phyloP scores from a whole-genome alignment of 2,797 vertebrate species.

The Pygocentrus nattereri region DNA sequence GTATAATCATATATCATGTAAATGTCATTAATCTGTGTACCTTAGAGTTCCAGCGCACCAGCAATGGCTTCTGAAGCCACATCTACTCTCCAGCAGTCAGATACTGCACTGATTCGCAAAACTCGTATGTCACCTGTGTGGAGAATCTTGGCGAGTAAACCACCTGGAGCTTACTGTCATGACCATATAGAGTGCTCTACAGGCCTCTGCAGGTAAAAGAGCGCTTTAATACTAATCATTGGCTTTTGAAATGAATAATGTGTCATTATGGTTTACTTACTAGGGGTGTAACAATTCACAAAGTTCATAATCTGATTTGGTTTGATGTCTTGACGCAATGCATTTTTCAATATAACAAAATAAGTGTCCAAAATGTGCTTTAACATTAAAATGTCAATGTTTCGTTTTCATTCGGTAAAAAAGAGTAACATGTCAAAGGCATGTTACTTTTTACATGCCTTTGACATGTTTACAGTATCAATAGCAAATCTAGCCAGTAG shows the following conservation, averaged over 20 bases:
- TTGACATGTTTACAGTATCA: no score
- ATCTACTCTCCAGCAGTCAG: constrained; percentile 8
- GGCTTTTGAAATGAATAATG: background rate
- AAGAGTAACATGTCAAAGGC: no score
- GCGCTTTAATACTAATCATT: background rate
- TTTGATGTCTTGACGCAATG: no score
- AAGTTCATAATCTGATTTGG: background rate
- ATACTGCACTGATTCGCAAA: background rate
- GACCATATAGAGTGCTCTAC: constrained; percentile 63
- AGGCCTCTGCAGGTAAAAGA: constrained; percentile 64
- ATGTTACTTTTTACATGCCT: no score
- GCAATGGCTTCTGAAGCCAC: background rate
- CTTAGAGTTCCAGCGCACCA: constrained; percentile 54
- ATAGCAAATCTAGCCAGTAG: no score
- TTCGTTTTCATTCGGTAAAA: no score
- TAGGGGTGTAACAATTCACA: no score
- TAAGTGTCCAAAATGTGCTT: no score
- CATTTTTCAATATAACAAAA: no score
- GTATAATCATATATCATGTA: background rate
- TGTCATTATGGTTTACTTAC: background rate
- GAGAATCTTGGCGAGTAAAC: constrained; percentile 71
- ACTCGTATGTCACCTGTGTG: constrained; percentile 66
- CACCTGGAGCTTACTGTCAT: constrained; percentile 61
- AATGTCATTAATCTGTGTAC: constrained; percentile 1
- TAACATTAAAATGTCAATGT: no score